phyloP scores from a whole-genome alignment of 1,140 invertebrate species.

The Steinernema feltiae region DNA sequence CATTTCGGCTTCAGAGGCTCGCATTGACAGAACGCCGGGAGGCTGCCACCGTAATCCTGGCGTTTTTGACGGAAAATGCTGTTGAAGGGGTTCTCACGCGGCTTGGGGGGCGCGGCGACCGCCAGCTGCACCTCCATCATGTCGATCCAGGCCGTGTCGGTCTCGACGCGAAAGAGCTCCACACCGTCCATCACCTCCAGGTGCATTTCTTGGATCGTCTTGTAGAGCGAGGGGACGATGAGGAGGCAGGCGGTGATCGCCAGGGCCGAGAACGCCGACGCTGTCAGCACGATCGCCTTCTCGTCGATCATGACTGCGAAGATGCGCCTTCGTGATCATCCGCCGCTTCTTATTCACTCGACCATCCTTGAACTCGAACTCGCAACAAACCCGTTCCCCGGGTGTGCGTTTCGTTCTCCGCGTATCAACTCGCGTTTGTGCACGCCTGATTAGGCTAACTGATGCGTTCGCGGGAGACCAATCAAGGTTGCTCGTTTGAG shows the following conservation, averaged over 20 bases:
- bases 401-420: not conserved
- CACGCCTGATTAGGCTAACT: not conserved
- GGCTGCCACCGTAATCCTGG: constrained; percentile 18
- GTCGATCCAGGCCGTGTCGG: constrained; percentile 40
- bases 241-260: not conserved
- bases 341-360: not conserved
- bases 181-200: not conserved
- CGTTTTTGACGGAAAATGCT: constrained; percentile 36
- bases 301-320: not conserved
- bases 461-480: not conserved
- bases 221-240: not conserved
- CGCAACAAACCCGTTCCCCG: not conserved
- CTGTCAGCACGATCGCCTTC: not conserved
- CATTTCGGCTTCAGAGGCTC: constrained; percentile 36
- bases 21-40: constrained; percentile 36
- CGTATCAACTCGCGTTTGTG: not conserved
- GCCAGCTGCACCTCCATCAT: constrained; percentile 40
- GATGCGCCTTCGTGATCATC: not conserved
- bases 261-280: not conserved
- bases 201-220: not conserved
- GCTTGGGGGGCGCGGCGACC: constrained; percentile 28
- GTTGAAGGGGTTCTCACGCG: constrained; percentile 35
- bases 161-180: constrained; percentile 32
- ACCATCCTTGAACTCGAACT: not conserved
- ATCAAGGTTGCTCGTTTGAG: not conserved